Percentiles rank a stretch among this genome's conserved stretches.
phyloP scores from a whole-genome alignment of 2,113 vertebrate species.

The Bubo scandiacus region DNA sequence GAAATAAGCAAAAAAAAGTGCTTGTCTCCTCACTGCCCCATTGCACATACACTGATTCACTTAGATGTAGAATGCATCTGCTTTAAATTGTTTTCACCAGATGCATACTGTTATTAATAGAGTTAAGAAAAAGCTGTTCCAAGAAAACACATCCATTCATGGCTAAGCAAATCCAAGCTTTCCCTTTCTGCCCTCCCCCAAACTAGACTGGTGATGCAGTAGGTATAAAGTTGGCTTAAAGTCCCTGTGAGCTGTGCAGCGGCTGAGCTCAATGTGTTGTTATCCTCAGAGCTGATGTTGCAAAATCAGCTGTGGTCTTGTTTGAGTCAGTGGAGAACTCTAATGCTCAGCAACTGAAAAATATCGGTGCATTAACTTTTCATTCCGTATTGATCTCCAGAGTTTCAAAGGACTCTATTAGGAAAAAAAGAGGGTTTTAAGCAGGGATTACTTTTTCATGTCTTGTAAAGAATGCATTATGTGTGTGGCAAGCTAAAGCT shows the following conservation, averaged over 20 bases:
- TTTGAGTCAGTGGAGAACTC: background rate
- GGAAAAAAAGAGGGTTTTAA: background rate
- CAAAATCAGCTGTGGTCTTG: background rate
- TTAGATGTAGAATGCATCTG: background rate
- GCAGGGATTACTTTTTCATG: slow-evolving; percentile 28
- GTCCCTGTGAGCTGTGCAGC: background rate
- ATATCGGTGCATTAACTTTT: background rate
- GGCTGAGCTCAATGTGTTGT: background rate
- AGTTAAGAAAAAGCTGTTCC: background rate
- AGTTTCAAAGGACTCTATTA: slow-evolving; percentile 22
- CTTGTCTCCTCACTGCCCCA: background rate
- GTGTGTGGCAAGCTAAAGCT: background rate
- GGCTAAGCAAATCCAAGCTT: background rate
- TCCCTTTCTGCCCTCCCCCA: background rate
- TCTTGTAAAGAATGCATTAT: slow-evolving; percentile 24
- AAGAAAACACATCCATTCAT: background rate
- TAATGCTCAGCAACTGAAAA: slow-evolving; percentile 22
- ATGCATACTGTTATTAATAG: background rate
- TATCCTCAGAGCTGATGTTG: background rate
- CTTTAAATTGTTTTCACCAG: background rate
- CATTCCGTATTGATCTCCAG: slow-evolving; percentile 20
- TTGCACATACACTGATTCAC: background rate
- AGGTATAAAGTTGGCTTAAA: background rate
- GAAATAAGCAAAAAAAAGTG: background rate
- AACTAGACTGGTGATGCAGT: background rate